Base-by-base conservation (phyloP, 2,113 vertebrate genomes). In the Hemiprocne comata region DNA sequence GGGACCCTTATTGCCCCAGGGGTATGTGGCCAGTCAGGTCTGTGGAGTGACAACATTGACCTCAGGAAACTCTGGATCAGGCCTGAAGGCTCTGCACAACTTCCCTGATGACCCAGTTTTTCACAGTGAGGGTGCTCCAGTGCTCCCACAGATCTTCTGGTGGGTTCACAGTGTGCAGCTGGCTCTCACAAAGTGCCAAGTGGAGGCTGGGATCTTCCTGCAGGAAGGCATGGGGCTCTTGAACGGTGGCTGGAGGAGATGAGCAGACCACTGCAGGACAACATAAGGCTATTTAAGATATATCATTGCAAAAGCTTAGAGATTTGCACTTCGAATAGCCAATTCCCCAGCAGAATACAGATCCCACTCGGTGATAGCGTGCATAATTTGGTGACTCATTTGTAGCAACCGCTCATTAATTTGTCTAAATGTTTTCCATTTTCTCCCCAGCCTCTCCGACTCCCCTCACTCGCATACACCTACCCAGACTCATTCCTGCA, bases 351-450 rank as follows among this genome's bases (percentile, higher is more conserved):
- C 2, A 3, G 51, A 82, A 65, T 13, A 38, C 17, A 93, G 44
- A 95, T 77, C 66, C n/a, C 38, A 55, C 8, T 33, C 62, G 60
- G 34, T 34, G 54, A 65, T 1, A 85, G 53, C 5, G 2, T 44
- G n/a, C 48, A 36, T 66, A 60, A 34, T 80, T 67, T 21, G 44
- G 33, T 94, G 78, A 94, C 64, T 89, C 74, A 61, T 31, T 66
- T 70, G 23, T 26, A 77, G 36, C 13, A 79, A 70, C 28, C 51
- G 46, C 57, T 95, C 33, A 77, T 95, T 79, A 83, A 31, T 85
- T 94, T 83, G n/a, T 87, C 58, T 75, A 84, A 89, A 26, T 73
- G 76, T 90, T 95, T 94, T 42, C 36, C 46, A n/a, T 36, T 83
- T 87, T 36, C 26, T 71, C 60, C 46, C 33, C 25, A 66, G 31